phyloP scores from a whole-genome alignment of 2,113 vertebrate genomes.

The Oenanthe oenanthe region DNA sequence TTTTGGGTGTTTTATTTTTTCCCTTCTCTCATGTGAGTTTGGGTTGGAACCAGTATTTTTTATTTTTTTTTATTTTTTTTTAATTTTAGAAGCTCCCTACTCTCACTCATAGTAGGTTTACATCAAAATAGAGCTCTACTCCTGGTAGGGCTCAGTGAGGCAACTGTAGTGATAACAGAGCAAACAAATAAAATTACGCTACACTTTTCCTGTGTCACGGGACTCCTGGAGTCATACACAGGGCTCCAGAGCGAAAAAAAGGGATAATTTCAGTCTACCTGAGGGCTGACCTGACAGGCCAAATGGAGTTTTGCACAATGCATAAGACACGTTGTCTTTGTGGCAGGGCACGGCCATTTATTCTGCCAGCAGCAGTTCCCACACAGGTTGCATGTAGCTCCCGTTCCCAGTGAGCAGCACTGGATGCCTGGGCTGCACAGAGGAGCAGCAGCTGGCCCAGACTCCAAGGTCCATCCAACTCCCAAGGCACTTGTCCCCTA shows the following conservation, averaged over 20 bases:
- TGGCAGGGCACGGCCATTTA: background rate
- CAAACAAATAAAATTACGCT: background rate
- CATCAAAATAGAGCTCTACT: constrained; percentile 8
- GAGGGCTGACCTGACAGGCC: background rate
- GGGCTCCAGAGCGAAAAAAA: background rate
- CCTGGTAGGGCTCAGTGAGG: background rate
- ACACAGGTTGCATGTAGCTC: fast-evolving
- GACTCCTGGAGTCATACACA: background rate
- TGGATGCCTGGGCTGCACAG: background rate
- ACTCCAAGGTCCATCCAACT: fast-evolving
- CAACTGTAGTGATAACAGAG: background rate
- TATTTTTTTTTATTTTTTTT: background rate
- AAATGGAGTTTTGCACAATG: background rate
- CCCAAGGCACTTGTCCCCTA: background rate
- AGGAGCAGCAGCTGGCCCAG: fast-evolving
- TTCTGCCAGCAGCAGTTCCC: background rate
- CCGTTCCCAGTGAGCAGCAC: background rate
- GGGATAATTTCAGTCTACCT: background rate
- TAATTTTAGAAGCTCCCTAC: background rate
- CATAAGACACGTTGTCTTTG: background rate
- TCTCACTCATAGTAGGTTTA: background rate
- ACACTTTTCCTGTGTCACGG: background rate
- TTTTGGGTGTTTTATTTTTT: background rate
- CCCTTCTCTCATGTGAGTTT: background rate
- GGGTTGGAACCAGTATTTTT: background rate